Conservation (phyloP, 1,140 invertebrate species). For the Rhagoletis zephyria region DNA sequence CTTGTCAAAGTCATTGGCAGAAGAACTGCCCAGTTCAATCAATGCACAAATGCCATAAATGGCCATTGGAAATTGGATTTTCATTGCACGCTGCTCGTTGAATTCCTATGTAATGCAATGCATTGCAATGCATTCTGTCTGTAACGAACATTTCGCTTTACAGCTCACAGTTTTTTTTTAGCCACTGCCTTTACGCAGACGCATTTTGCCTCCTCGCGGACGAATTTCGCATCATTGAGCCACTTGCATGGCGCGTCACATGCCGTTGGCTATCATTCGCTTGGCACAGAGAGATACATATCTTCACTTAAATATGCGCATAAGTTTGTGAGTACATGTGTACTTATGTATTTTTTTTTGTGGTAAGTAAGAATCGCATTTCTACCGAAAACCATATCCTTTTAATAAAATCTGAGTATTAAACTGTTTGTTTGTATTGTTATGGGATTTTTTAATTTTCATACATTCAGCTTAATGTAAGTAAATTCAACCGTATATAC, state of each 20-base stretch:
- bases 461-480: not conserved
- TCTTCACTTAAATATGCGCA: not conserved
- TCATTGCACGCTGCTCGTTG: not conserved
- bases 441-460: too few relatives aligned
- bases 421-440: too few relatives aligned
- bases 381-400: not conserved
- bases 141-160: not conserved
- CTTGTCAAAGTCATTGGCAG: not conserved
- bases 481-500: not conserved
- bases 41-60: conserved; percentile 21
- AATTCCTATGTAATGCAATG: too few relatives aligned
- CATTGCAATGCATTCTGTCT: not conserved
- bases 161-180: not conserved
- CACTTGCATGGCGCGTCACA: conserved; percentile 26
- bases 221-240: conserved; percentile 7
- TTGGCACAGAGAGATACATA: not conserved
- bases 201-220: not conserved
- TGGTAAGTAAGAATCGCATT: not conserved
- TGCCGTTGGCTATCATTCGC: not conserved
- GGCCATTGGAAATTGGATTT: conserved; percentile 9
- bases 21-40: not conserved
- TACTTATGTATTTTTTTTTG: not conserved
- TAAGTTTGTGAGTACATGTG: not conserved
- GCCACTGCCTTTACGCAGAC: not conserved
- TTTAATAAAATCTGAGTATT: not conserved